Evolutionary conservation across 2,888 invertebrate genomes (phyloP), one percentile per base, ranked within the genome.

Genomic region (Dioctria linearis): DNA sequence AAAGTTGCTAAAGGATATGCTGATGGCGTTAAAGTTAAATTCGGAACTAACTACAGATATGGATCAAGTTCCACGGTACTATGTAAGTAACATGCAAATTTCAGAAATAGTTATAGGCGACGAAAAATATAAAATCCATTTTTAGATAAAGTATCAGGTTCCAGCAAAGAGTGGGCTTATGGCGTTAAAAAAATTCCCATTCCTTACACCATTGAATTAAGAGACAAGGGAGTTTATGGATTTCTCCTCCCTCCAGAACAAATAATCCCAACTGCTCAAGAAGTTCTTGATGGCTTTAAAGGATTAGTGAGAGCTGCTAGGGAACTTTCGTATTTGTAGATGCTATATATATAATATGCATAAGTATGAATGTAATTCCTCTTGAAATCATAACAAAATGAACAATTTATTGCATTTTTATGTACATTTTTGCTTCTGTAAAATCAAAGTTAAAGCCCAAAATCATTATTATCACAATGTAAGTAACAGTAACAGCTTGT

Each of bases 221-320:
- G 95, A 5, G 95, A 95, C 86, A 91, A 89, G 2, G 95, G 95
- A 0, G 82, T 86, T 0, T 91, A 90, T 84, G 95, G 95, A 0
- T 94, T 94, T 85, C 86, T 93, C 0, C 88, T 95, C 0, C 95
- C 95, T 0, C 87, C 92, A 0, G 87, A 90, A 1, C 90, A 92
- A 84, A 95, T 95, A 80, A 85, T 91, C 13, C 92, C 92, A 5
- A 90, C 92, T 0, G 91, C 91, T 78, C 85, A 90, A 65, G 94
- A 94, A 87, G 90, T 91, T 2, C 84, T 92, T 37, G 89, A 89
- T 49, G 92, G 92, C 0, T 85, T 92, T 3, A 84, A 90, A 0
- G 90, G 90, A 66, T 87, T 92, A 81, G 88, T 92, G 63, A 84
- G 85, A 0, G 91, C 90, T 76, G 91, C 92, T 0, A 85, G 86